These are phyloP conservation scores for Lamellibrachia columna DNA, from an alignment of 2,888 invertebrate genomes.

Conservation along the genomic window DNA sequence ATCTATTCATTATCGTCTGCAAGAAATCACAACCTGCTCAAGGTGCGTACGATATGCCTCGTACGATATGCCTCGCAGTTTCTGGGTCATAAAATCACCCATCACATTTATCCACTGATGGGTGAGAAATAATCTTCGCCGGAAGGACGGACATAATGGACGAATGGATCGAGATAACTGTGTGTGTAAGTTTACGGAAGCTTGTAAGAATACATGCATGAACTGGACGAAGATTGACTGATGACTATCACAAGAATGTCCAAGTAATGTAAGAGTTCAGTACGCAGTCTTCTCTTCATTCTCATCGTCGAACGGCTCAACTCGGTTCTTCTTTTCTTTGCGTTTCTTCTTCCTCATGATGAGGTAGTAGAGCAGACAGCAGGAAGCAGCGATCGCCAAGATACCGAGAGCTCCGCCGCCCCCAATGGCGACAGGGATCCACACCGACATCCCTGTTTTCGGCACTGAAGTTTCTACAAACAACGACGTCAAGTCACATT, in stretches of 20 bases:
- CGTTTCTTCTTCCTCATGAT: constrained; percentile 12
- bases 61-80: no score
- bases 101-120: not conserved
- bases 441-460: not conserved
- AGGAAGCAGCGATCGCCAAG: not conserved
- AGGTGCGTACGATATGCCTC: no score
- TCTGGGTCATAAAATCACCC: no score
- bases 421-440: not conserved
- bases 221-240: not conserved
- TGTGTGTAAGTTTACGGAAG: not conserved
- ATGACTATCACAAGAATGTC: not conserved
- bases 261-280: not conserved
- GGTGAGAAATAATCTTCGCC: not conserved
- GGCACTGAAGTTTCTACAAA: not conserved
- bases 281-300: not conserved
- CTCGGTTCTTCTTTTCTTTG: not conserved
- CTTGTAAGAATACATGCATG: not conserved
- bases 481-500: not conserved
- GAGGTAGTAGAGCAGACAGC: not conserved
- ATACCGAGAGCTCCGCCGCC: not conserved
- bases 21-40: no score
- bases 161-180: not conserved
- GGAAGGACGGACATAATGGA: not conserved
- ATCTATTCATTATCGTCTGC: no score
- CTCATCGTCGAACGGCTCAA: not conserved